Base-by-base conservation (phyloP, 2,888 invertebrate species). In the Bedellia somnulentella region DNA sequence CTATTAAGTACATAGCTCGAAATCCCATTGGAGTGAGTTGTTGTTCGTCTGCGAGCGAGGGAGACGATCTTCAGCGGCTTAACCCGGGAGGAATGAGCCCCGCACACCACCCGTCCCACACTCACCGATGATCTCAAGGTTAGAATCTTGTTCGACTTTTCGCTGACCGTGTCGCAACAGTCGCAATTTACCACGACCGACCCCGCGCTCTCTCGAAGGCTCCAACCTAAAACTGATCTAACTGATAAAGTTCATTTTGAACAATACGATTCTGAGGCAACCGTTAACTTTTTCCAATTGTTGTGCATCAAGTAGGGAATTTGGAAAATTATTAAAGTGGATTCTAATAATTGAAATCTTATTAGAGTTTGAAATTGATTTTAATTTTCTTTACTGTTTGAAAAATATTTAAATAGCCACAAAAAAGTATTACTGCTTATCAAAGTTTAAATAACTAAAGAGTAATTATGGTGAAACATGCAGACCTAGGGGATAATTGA, bases 91-190 rank as follows among this genome's bases (percentile, higher is more conserved):
- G 71, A 71, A 75, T 75, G 75, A 73, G 71, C 71, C 71, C 71
- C 63, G 70, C 55, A 58, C 56, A 68, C 55, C 58, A 68, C 58
- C 57, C 56, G 45, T 63, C 58, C 57, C 53, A 58, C 60, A 68
- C 67, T 66, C 63, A 71, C 70, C 75, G 73, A 75, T 75, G 75
- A 75, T 73, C 73, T 73, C 73, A 68, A 73, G 75, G 75, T 75
- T 64, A 56, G 68, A 48, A 53, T 49, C 44, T 48, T 42, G 44
- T 40, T 44, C 37, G 30, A 44, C 33, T 40, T 44, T 38, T 37
- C 37, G 37, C 29, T 27, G 30, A 44, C 45, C 41, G 49, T 62
- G 60, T 59, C 58, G 63, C 56, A 53, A 63, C 49, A 49, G 52
- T 46, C 49, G 43, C 53, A 57, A 47, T 21, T 21, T 58, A 57